These are phyloP conservation scores for Brachionus manjavacas DNA, from an alignment of 1,140 invertebrate species.

Conservation along the genomic window DNA sequence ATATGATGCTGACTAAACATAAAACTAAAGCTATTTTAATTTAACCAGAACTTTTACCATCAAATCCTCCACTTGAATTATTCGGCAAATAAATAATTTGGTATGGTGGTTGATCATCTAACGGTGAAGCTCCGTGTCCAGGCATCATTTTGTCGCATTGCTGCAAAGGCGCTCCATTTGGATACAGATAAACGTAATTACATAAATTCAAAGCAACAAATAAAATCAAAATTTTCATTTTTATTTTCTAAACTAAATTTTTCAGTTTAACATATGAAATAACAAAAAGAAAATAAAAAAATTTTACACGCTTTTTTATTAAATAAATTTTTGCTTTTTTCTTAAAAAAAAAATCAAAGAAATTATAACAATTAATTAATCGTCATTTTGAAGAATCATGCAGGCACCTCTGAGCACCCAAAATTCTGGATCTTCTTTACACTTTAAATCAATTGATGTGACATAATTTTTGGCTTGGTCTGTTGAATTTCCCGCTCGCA, in stretches of 20 bases:
- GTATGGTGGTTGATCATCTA: background rate
- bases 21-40: background rate
- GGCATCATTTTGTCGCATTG: constrained; percentile 24
- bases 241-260: background rate
- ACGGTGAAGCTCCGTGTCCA: background rate
- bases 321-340: background rate
- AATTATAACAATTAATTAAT: background rate
- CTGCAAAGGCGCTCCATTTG: background rate
- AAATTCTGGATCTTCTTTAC: constrained; percentile 24
- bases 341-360: constrained; percentile 2
- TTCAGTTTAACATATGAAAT: background rate
- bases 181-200: constrained; percentile 12
- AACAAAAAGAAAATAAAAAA: background rate
- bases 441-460: constrained; percentile 21
- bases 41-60: background rate
- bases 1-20: background rate
- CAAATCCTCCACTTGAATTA: background rate
- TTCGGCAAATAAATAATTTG: background rate
- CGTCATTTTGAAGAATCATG: constrained; percentile 36
- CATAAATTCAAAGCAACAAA: background rate
- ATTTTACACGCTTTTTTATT: background rate
- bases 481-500: constrained; percentile 9
- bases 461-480: constrained; percentile 40
- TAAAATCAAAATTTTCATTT: background rate
- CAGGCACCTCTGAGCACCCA: constrained; percentile 28